These are phyloP conservation scores for Orchesellides sinensis DNA, from an alignment of 2,888 invertebrate genomes.

Conservation along the genomic window DNA sequence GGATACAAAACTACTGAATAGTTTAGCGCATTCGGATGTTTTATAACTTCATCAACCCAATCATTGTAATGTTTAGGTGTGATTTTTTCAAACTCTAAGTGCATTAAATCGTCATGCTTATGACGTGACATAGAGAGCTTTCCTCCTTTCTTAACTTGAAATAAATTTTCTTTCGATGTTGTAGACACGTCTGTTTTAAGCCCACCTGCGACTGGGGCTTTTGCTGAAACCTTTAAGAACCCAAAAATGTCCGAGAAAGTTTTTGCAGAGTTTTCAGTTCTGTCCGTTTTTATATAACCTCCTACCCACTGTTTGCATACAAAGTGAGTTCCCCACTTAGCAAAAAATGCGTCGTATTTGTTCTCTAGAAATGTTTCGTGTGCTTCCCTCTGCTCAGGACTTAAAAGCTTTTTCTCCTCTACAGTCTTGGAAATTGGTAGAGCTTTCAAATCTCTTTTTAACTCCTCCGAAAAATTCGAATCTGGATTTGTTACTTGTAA, in stretches of 20 bases:
- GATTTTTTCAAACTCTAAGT: not conserved
- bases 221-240: not conserved
- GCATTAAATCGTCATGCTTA: not conserved
- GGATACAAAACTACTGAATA: not conserved
- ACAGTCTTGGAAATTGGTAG: not conserved
- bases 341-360: not conserved
- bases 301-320: not conserved
- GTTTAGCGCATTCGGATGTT: not conserved
- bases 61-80: not conserved
- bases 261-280: not conserved
- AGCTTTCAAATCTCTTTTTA: not conserved
- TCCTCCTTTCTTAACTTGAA: not conserved
- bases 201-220: not conserved
- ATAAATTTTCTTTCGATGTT: not conserved
- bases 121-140: not conserved
- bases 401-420: not conserved
- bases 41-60: not conserved
- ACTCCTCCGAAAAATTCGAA: not conserved
- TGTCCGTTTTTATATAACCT: not conserved
- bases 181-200: too few species aligned
- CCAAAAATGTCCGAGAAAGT: not conserved
- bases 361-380: not conserved
- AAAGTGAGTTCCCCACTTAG: slow-evolving; percentile 1
- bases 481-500: not conserved
- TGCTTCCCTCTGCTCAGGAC: not conserved